phyloP scores from a whole-genome alignment of 2,888 invertebrate genomes.

The Dromius quadrimaculatus region DNA sequence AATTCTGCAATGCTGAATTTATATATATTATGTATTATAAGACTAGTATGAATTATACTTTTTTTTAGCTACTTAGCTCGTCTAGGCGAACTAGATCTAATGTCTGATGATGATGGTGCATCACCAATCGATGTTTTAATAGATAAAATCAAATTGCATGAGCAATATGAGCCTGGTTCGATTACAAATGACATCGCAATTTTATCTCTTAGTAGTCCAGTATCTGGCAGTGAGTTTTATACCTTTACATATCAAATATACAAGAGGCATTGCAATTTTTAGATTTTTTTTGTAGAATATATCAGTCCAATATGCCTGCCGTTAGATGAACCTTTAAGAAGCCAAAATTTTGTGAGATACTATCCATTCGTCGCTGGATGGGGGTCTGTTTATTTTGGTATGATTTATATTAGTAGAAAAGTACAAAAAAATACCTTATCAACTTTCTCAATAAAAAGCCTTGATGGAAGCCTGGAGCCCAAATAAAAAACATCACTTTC shows the following conservation, averaged over 20 bases:
- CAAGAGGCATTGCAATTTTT: conserved; percentile 27
- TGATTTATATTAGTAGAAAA: conserved; percentile 61
- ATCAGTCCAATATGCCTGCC: conserved; percentile 85
- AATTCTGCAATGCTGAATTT: too few species aligned
- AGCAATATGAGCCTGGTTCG: conserved; percentile 73
- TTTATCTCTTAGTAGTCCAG: conserved; percentile 65
- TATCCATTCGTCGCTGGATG: conserved; percentile 85
- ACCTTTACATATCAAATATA: conserved; percentile 69
- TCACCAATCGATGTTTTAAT: conserved; percentile 74
- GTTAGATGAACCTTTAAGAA: conserved; percentile 67
- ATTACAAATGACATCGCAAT: conserved; percentile 85
- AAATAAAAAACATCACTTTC: too few species aligned
- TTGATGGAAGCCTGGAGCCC: too few species aligned
- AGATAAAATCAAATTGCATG: conserved; percentile 74
- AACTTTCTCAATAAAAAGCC: too few species aligned
- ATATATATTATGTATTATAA: background rate
- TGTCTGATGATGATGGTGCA: conserved; percentile 73
- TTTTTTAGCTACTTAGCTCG: conserved; percentile 74
- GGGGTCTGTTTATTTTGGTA: conserved; percentile 80
- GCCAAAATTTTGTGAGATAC: conserved; percentile 70
- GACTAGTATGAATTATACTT: background rate
- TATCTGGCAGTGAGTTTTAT: conserved; percentile 17
- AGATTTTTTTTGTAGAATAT: conserved; percentile 68
- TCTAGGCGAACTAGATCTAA: conserved; percentile 83
- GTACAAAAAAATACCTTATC: background rate